A percentile compares a stretch with the other conserved stretches of the same genome.
Evolutionary conservation across 2,888 invertebrate species (phyloP).

Genomic region (Vandiemenella viatica): DNA sequence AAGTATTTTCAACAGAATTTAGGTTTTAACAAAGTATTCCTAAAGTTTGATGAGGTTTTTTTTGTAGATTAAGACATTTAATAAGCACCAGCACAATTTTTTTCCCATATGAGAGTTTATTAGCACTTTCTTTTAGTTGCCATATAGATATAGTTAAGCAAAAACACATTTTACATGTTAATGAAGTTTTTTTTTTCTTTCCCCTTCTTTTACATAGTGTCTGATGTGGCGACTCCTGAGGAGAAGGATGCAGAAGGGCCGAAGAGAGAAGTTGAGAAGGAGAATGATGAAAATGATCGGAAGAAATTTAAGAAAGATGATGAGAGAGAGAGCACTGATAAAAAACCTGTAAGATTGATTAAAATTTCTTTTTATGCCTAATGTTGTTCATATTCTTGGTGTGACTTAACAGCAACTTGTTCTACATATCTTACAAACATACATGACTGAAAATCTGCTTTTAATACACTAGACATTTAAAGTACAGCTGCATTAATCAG

Average conservation of each 20-base stretch:
- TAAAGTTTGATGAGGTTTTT: no score
- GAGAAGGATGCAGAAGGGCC: conserved; percentile 25
- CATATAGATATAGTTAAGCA: conserved; percentile 1
- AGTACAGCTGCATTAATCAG: no score
- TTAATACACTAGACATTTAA: no score
- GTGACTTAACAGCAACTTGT: no score
- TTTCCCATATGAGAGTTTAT: no score
- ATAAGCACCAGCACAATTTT: no score
- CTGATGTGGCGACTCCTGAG: conserved; percentile 19
- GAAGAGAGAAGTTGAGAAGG: conserved; percentile 29
- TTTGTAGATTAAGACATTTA: no score
- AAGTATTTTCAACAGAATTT: no score
- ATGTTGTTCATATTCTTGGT: no score
- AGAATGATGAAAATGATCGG: conserved; percentile 28
- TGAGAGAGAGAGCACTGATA: conserved; percentile 22
- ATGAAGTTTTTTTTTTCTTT: conserved; percentile 4
- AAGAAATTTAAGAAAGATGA: conserved; percentile 29
- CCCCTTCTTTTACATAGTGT: conserved; percentile 20
- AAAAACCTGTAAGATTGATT: conserved; percentile 24
- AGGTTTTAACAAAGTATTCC: no score
- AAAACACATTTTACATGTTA: no score
- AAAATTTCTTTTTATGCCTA: no score
- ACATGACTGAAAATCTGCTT: not conserved
- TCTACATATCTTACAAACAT: not conserved
- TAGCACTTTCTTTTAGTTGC: not conserved